Evolutionary conservation across 1,140 invertebrate genomes (phyloP), one percentile per base, ranked within the genome.

Genomic region (Musca domestica): DNA sequence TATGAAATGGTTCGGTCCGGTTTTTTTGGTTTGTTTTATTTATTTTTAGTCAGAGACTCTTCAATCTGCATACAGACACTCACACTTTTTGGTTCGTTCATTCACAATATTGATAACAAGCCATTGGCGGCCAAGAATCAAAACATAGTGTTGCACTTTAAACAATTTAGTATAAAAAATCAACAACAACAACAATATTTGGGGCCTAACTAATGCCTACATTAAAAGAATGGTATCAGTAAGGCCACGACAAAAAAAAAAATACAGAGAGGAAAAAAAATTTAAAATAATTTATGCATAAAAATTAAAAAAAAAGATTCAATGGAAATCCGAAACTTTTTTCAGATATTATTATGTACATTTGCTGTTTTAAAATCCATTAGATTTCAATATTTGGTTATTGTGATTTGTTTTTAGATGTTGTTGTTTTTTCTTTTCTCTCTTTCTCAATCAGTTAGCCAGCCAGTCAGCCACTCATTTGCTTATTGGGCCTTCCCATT

Each of bases 71-170:
- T 27, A n/a, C n/a, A n/a, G n/a, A n/a, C n/a, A n/a, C n/a, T n/a
- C n/a, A n/a, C 17, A 56, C 25, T 61, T 56, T 54, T 56, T 12
- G 17, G 4, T 41, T 19, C 27, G 19, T 20, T 30, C 56, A 61
- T 56, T 27, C 27, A 17, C 27, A 61, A 61, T 61, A 34, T 61
- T 61, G 56, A 61, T 61, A 61, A 61, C n/a, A 58, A 49, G 47
- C 47, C 5, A 19, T 2, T 17, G 20, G 48, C 54, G 6, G 54
- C 10, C 20, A 56, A 56, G 27, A 58, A 17, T 58, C 48, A 58
- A 61, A 61, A 61, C 56, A 61, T 61, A 14, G 56, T 61, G 56
- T 61, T 61, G 56, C 56, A 61, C 56, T 61, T 61, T 61, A 61
- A 61, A 61, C 34, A 41, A 41, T 41, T 41, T 41, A 41, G 34